Base-by-base conservation (phyloP, 2,797 vertebrate species). In the Trachops cirrhosus region DNA sequence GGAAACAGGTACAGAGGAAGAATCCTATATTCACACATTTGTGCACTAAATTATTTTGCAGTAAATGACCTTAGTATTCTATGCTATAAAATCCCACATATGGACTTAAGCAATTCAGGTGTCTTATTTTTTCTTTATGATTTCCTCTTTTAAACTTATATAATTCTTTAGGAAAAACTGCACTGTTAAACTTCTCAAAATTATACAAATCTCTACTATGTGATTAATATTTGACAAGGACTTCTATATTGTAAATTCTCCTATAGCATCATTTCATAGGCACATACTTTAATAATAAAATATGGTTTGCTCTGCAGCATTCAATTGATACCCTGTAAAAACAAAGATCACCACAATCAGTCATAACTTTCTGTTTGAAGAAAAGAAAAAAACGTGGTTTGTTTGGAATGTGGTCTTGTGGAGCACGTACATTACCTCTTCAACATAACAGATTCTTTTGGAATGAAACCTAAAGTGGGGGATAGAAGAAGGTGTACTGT, bases 111-210 rank as follows among this genome's bases (percentile, higher is more conserved):
- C 32, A 32, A 26, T 18, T 41, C 21, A 90, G 2, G 2, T 14
- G 1, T 21, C 16, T 24, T 44, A 3, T n/a, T 68, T 64, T 37
- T 39, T 50, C 44, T 52, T 90, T 83, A 5, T 82, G 2, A 46
- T 32, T 86, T 26, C 3, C 10, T 59, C 11, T 12, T 71, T 93
- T 91, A 54, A 89, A 85, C 54, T 57, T 87, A 59, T 59, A n/a
- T 18, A 78, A 73, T n/a, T 68, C 15, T 37, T 2, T 52, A 78
- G 44, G 73, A 78, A 87, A 80, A 39, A 59, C 29, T 54, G n/a
- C 29, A 77, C 0, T 46, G 3, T 68, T 62, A 70, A 48, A 59
- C 2, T 19, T 88, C 24, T 92, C 32, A 96, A 52, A 4, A 62
- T 46, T 44, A 48, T 67, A 18, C 0, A 18, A 24, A 82, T 64